phyloP scores from a whole-genome alignment of 2,113 vertebrate species.

The Etheostoma spectabile region DNA sequence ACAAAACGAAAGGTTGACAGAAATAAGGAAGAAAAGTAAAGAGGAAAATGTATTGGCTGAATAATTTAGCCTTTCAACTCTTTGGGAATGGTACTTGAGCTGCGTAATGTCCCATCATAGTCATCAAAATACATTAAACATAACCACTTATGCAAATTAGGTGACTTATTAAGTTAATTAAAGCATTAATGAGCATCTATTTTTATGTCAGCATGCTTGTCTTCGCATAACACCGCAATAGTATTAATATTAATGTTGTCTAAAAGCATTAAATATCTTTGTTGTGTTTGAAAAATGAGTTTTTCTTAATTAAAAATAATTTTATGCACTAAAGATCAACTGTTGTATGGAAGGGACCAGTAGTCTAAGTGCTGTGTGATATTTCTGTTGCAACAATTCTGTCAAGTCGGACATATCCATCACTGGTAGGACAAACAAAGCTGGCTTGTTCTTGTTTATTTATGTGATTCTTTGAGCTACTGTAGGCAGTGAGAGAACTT shows the following conservation, averaged over 20 bases:
- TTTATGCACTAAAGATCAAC: neutral
- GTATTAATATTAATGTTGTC: constrained; percentile 41
- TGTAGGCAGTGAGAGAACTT: neutral
- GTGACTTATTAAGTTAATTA: constrained; percentile 36
- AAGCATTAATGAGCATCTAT: constrained; percentile 34
- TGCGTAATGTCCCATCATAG: constrained; percentile 31
- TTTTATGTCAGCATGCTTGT: constrained; percentile 22
- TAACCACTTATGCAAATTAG: constrained; percentile 38
- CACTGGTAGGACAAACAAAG: constrained; percentile 5
- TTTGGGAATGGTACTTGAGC: constrained; percentile 10
- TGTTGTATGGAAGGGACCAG: neutral
- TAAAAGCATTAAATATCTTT: constrained; percentile 20
- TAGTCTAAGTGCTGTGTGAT: neutral
- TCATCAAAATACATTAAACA: constrained; percentile 46
- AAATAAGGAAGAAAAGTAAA: constrained; percentile 9
- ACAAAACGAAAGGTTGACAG: neutral
- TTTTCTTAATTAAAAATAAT: constrained; percentile 12
- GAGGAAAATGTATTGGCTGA: neutral
- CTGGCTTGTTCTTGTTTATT: neutral
- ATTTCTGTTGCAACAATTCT: neutral
- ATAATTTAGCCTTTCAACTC: constrained; percentile 19
- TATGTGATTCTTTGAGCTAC: neutral
- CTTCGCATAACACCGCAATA: constrained; percentile 8
- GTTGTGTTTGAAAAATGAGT: neutral
- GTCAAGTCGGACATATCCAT: neutral